Percentiles rank a stretch among this genome's conserved stretches.
phyloP scores from a whole-genome alignment of 2,113 vertebrate species.

The Promerops cafer region DNA sequence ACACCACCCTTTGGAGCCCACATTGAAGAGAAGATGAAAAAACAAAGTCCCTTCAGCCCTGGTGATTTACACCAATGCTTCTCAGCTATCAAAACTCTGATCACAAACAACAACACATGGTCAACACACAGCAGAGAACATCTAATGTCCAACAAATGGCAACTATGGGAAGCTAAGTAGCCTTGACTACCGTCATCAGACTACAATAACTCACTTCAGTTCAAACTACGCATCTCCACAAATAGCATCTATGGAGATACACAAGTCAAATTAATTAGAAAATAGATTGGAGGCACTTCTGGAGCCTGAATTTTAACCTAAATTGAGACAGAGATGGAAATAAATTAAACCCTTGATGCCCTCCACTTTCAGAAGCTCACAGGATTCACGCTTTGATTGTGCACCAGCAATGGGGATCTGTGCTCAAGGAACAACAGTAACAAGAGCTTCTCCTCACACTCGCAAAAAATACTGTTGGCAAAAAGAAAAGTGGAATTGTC shows the following conservation, averaged over 20 bases:
- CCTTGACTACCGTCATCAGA: background rate
- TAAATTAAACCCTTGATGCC: background rate
- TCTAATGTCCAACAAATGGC: background rate
- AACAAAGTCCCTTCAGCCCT: background rate
- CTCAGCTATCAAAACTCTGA: background rate
- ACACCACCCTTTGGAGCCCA: background rate
- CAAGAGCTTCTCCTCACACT: background rate
- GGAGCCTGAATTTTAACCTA: background rate
- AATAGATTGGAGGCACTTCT: background rate
- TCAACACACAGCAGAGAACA: background rate
- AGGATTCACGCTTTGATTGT: background rate
- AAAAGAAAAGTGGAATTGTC: background rate
- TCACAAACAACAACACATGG: background rate
- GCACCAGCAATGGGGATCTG: background rate
- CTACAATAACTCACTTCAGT: background rate
- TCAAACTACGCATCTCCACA: background rate
- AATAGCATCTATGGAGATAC: background rate
- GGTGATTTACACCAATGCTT: background rate
- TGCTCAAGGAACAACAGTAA: background rate
- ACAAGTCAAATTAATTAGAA: background rate
- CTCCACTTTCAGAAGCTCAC: background rate
- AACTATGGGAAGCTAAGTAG: background rate
- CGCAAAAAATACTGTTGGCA: background rate
- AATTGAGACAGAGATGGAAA: background rate
- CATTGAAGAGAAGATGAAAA: background rate